Evolutionary conservation across 2,797 vertebrate genomes (phyloP).

Genomic region (Onychomys leucogaster): DNA sequence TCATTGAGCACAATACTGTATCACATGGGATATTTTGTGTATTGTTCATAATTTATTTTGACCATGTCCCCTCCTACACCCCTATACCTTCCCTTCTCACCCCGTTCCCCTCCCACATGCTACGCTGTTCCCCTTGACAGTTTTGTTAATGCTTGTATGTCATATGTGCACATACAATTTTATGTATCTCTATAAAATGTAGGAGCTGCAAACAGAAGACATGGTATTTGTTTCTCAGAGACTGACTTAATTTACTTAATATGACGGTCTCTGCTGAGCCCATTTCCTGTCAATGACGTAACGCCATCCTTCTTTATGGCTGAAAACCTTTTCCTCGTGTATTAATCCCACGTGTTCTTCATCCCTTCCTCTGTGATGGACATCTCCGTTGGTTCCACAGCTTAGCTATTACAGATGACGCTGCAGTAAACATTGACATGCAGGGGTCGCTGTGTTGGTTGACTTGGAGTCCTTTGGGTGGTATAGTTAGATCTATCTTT

Average conservation of each 20-base stretch:
- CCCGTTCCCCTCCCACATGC: neutral
- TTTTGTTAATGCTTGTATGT: neutral
- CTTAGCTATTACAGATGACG: neutral
- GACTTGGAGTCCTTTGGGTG: neutral
- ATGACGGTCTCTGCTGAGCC: neutral
- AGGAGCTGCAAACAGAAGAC: neutral
- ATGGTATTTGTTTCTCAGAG: neutral
- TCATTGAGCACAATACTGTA: neutral
- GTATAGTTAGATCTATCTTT: too few relatives aligned
- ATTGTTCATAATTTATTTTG: neutral
- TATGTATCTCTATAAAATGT: neutral
- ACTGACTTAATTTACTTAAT: neutral
- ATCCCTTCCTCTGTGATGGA: neutral
- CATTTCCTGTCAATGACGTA: neutral
- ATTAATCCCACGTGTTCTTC: neutral
- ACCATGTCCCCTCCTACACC: neutral
- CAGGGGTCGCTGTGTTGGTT: neutral
- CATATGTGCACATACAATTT: neutral
- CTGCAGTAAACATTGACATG: neutral
- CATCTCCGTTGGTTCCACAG: neutral
- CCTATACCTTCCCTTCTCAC: neutral
- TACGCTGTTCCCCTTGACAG: neutral
- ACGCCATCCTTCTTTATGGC: neutral
- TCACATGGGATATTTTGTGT: neutral
- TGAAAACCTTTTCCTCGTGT: neutral